phyloP scores from a whole-genome alignment of 2,113 vertebrate genomes.

The crab-eating macaque (Macaca fascicularis) region T2T-MFA8v1.1 NC_088386.1:131626001-131626500 shows the following conservation, averaged over 20 bases:
- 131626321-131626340: rapidly evolving
- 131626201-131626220: rapidly evolving
- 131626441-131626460: not conserved
- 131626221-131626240: rapidly evolving
- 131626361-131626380: rapidly evolving
- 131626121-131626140: rapidly evolving
- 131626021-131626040: not conserved
- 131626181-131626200: rapidly evolving
- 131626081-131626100: rapidly evolving
- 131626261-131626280: rapidly evolving
- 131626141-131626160: not conserved
- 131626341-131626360: rapidly evolving
- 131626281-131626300: rapidly evolving
- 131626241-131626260: rapidly evolving
- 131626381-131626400: rapidly evolving
- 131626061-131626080: rapidly evolving
- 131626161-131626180: rapidly evolving
- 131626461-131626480: too few species aligned
- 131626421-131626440: rapidly evolving
- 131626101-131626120: rapidly evolving
- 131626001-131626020: rapidly evolving
- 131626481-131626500: not conserved
- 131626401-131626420: rapidly evolving
- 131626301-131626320: rapidly evolving
- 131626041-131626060: not conserved